phyloP scores from a whole-genome alignment of 2,888 invertebrate genomes.

The Brachynemurus nebulosus region DNA sequence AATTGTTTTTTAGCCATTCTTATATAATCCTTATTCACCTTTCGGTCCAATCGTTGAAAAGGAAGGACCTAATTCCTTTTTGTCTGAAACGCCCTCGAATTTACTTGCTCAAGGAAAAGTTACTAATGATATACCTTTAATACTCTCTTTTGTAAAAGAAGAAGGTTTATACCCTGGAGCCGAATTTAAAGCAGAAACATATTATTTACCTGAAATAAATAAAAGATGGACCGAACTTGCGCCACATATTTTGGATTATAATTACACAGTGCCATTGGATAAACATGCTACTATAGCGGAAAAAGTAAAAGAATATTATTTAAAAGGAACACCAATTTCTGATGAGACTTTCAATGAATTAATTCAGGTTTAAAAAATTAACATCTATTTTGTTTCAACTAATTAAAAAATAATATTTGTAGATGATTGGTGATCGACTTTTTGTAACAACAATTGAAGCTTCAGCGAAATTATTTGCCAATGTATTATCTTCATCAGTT shows the following conservation, averaged over 20 bases:
- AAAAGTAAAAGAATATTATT: constrained; percentile 27
- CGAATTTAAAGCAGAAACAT: constrained; percentile 11
- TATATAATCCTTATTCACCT: constrained; percentile 56
- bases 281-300: constrained; percentile 21
- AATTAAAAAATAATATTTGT: constrained; percentile 11
- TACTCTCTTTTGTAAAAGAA: constrained; percentile 49
- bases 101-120: constrained; percentile 44
- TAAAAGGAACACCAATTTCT: constrained; percentile 23
- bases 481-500: constrained; percentile 40
- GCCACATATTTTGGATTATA: constrained; percentile 30
- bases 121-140: constrained; percentile 52
- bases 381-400: neutral
- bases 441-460: constrained; percentile 45
- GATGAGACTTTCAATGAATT: constrained; percentile 22
- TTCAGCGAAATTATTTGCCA: constrained; percentile 42
- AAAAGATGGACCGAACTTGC: constrained; percentile 26
- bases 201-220: constrained; percentile 21
- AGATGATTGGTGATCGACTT: constrained; percentile 40
- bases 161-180: constrained; percentile 41
- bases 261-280: constrained; percentile 24
- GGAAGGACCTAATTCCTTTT: constrained; percentile 37
- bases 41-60: constrained; percentile 59
- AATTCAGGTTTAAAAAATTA: constrained; percentile 16
- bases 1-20: constrained; percentile 33
- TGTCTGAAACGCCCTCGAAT: constrained; percentile 48